Evolutionary conservation across 2,113 vertebrate genomes (phyloP), one percentile per base, ranked within the genome.

Genomic region (Syngnathus scovelli): DNA sequence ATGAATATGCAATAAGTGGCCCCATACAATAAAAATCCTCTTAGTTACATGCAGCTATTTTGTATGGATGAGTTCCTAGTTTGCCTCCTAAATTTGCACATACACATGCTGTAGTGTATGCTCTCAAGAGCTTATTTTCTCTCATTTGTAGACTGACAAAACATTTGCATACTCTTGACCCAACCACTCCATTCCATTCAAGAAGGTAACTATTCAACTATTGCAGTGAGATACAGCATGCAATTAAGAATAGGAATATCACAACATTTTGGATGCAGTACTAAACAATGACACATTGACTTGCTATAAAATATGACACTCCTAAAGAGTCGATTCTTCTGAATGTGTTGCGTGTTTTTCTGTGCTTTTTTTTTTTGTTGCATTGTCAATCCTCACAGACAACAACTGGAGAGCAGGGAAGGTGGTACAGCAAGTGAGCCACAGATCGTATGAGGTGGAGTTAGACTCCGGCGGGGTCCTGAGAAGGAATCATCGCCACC

Each of bases 361-460:
- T 48, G 59, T 49, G n/a, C 62, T 38, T 27, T 79, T 68, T 79
- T 59, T 63, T 84, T 72, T 69, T 75, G 23, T 70, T 61, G 4
- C 37, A 58, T 41, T 54, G 59, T 7, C 21, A 43, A 33, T 33
- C 27, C 27, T 33, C 27, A 33, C 27, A 33, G 27, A 33, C 27
- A 33, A 33, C 2, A 33, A 33, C 27, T 33, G 27, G 27, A 33
- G 27, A 33, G 27, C 27, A 33, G 27, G 27, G 27, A 33, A 33
- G 27, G 27, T 33, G 27, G 27, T 3, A 3, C 27, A 33, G 27
- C 27, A 33, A 33, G 27, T 33, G 27, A 33, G 27, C 27, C 27
- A 33, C 27, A 3, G 27, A 33, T 33, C 27, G 27, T 33, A 33
- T 33, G 27, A 33, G 27, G 27, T 33, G 27, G 27, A 33, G 27